Evolutionary conservation across 2,888 invertebrate genomes (phyloP).

Genomic region (Parnassius apollo): DNA sequence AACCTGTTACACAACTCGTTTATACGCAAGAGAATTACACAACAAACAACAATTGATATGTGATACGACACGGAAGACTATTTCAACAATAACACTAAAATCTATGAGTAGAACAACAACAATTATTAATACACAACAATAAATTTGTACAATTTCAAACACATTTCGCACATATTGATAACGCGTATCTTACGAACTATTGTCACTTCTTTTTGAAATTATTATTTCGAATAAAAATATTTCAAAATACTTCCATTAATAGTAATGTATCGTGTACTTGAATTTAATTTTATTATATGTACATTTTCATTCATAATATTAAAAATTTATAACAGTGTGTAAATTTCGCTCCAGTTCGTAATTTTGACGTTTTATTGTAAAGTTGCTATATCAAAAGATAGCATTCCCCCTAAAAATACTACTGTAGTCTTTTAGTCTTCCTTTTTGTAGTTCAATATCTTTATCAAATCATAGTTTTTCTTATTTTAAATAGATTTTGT

Average conservation of each 20-base stretch:
- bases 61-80: constrained; percentile 43
- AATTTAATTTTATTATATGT: constrained; percentile 33
- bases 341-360: constrained; percentile 68
- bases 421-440: background rate
- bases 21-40: constrained; percentile 22
- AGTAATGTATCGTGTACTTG: constrained; percentile 5
- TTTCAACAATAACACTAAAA: constrained; percentile 42
- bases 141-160: constrained; percentile 17
- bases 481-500: no score
- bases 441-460: background rate
- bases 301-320: constrained; percentile 71
- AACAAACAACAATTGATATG: constrained; percentile 39
- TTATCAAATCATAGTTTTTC: no score
- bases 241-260: constrained; percentile 9
- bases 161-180: constrained; percentile 26
- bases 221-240: constrained; percentile 11
- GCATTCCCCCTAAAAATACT: background rate
- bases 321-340: constrained; percentile 49
- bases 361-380: constrained; percentile 58
- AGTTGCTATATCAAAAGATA: constrained; percentile 46
- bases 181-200: constrained; percentile 13
- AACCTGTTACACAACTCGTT: constrained; percentile 54
- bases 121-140: constrained; percentile 30
- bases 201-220: constrained; percentile 3
- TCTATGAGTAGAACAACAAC: constrained; percentile 37